phyloP scores from a whole-genome alignment of 2,113 vertebrate genomes.

The Xenopus tropicalis region UCB_Xtro_10.0 CM004443.2:143625001-143625500 shows the following conservation, averaged over 20 bases:
- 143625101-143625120: conserved; percentile 16
- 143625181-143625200: conserved; percentile 12
- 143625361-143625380: not conserved
- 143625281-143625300: no score
- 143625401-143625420: not conserved
- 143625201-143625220: conserved; percentile 31
- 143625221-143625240: not conserved
- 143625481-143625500: not conserved
- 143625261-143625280: no score
- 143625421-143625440: not conserved
- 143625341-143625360: not conserved
- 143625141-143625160: conserved; percentile 24
- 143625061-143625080: conserved; percentile 1
- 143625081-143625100: conserved; percentile 9
- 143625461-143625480: not conserved
- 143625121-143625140: conserved; percentile 21
- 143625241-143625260: no score
- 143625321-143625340: not conserved
- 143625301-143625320: not conserved
- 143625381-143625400: not conserved
- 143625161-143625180: conserved; percentile 22
- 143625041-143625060: not conserved
- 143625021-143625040: not conserved
- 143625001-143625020: conserved; percentile 11
- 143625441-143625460: not conserved